These are phyloP conservation scores for Philantomba maxwellii DNA, from an alignment of 2,113 vertebrate species.

Conservation along the genomic window DNA sequence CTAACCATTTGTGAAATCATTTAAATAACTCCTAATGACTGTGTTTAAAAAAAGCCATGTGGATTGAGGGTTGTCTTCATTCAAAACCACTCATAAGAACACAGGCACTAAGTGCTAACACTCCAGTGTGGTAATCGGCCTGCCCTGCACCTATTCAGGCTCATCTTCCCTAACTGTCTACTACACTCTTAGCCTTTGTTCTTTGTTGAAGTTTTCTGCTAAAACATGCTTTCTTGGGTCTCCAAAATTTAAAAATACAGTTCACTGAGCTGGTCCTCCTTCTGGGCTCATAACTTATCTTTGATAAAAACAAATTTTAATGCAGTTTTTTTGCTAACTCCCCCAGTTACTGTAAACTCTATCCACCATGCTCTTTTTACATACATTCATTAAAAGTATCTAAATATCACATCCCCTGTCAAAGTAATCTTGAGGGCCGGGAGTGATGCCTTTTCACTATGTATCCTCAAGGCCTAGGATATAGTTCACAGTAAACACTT, in stretches of 20 bases:
- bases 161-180: not conserved
- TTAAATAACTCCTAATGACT: not conserved
- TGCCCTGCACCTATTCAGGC: not conserved
- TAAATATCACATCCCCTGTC: not conserved
- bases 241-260: not conserved
- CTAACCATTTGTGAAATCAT: not conserved
- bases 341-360: not conserved
- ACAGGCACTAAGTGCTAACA: not conserved
- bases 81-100: not conserved
- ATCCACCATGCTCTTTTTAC: not conserved
- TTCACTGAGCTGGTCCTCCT: not conserved
- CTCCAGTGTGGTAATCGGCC: not conserved
- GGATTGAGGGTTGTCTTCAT: not conserved
- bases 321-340: not conserved
- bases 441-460: not conserved
- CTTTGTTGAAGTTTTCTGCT: not conserved
- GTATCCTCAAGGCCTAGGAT: not conserved
- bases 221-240: not conserved
- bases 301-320: not conserved
- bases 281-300: not conserved
- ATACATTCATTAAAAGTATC: not conserved
- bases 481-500: not conserved
- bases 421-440: not conserved
- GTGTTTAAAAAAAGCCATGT: not conserved
- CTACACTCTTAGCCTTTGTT: not conserved